A percentile compares a stretch with the other conserved stretches of the same genome.
phyloP scores from a whole-genome alignment of 2,113 vertebrate genomes.

The Pycnonotus jocosus region DNA sequence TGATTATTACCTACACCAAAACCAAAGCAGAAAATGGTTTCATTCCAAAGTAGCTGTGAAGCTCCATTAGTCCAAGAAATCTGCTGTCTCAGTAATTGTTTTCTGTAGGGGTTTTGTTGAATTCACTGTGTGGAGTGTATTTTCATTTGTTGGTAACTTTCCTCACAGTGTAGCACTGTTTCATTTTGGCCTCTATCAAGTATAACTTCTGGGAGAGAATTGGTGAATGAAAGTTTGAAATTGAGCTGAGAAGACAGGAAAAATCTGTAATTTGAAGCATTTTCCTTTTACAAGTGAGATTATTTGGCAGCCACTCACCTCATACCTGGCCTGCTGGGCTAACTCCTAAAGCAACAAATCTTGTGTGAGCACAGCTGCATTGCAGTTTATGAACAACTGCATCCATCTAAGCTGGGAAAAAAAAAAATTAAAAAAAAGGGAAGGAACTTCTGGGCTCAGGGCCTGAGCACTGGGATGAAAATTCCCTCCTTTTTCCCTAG shows the following conservation, averaged over 20 bases:
- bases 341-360: background rate
- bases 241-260: background rate
- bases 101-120: background rate
- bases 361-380: background rate
- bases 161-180: background rate
- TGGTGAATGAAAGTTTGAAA: background rate
- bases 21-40: background rate
- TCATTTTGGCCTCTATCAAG: background rate
- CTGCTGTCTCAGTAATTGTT: background rate
- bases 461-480: background rate
- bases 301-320: background rate
- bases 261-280: background rate
- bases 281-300: background rate
- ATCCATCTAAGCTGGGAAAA: background rate
- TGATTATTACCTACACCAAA: background rate
- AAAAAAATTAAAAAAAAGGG: background rate
- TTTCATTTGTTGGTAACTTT: background rate
- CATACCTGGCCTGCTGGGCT: background rate
- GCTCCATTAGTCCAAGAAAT: background rate
- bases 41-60: background rate
- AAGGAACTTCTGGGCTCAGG: background rate
- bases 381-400: background rate
- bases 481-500: background rate
- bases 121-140: background rate
- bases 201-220: background rate